Evolutionary conservation across 2,113 vertebrate genomes (phyloP), one percentile per base, ranked within the genome.

Genomic region (Malurus alboscapulatus): DNA sequence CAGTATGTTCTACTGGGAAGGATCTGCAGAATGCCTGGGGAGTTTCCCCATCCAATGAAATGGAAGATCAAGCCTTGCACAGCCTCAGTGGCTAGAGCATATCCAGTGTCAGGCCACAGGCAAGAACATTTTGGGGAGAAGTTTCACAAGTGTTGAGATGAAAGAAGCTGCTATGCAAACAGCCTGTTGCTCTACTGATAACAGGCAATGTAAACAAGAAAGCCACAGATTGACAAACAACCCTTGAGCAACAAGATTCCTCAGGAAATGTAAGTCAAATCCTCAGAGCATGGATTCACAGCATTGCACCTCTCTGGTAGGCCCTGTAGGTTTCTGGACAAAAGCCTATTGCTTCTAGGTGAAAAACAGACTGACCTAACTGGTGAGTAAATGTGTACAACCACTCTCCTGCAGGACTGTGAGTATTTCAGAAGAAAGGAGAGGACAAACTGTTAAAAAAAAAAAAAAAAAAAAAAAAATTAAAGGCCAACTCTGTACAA

Each of bases 201-300:
- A 94, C 50, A 84, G 19, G 50, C 44, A 65, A 86, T 27, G 29
- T 85, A 95, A 73, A 93, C 75, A 91, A 86, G 84, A 84, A 92
- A 88, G 57, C 30, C 38, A 50, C 16, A 21, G 45, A 61, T 13
- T 48, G 38, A 66, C 62, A 71, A 90, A 88, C 59, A 90, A 66
- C 61, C 7, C 61, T 29, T 73, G 47, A 87, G 48, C 50, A 77
- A 18, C 30, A 63, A 20, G 40, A 94, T 25, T 82, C 66, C 32
- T 81, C 55, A 36, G 87, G 47, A 17, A 59, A 81, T 14, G 21
- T 38, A 66, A 75, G 38, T 38, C 74, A 95, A 85, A 82, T 85
- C 38, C 36, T 85, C 40, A 73, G 72, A 83, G 61, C 10, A 38
- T 29, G 30, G 13, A 12, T 71, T 90, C 63, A 73, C 3, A 4